Evolutionary conservation across 2,888 invertebrate species (phyloP).

Genomic region (Cyclophora punctaria): DNA sequence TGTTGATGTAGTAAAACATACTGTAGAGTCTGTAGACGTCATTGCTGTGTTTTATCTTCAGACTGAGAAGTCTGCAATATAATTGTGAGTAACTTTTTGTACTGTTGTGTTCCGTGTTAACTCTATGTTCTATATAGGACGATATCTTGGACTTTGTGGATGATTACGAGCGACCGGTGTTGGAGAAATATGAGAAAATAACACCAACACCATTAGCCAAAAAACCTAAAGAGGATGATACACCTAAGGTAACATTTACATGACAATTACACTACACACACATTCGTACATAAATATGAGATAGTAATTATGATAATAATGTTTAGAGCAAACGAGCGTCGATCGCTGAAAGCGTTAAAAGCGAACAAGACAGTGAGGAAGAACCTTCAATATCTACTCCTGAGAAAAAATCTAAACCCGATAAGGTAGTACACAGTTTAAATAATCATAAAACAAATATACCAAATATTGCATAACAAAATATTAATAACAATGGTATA

Average conservation of each 20-base stretch:
- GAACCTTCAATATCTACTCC: constrained; percentile 52
- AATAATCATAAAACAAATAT: background rate
- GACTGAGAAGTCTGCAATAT: constrained; percentile 1
- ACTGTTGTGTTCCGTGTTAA: constrained; percentile 43
- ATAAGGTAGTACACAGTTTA: constrained; percentile 36
- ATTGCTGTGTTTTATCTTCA: constrained; percentile 2
- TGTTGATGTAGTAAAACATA: background rate
- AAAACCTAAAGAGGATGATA: constrained; percentile 65
- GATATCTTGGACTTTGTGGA: constrained; percentile 70
- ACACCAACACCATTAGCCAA: constrained; percentile 71
- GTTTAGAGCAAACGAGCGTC: constrained; percentile 62
- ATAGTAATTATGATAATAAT: constrained; percentile 15
- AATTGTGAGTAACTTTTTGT: constrained; percentile 21
- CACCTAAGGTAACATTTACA: constrained; percentile 56
- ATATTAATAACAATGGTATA: constrained; percentile 4
- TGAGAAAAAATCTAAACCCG: constrained; percentile 55
- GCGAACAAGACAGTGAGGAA: constrained; percentile 62
- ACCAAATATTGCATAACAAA: background rate
- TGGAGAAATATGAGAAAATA: constrained; percentile 81
- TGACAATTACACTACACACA: constrained; percentile 29
- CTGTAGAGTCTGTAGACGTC: constrained; percentile 1
- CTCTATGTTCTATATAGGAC: constrained; percentile 61
- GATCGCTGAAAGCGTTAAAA: constrained; percentile 58
- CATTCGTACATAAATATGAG: constrained; percentile 2
- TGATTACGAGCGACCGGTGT: constrained; percentile 85